A percentile compares a stretch with the other conserved stretches of the same genome.
phyloP scores from a whole-genome alignment of 2,797 vertebrate genomes.

The Momotus momota region DNA sequence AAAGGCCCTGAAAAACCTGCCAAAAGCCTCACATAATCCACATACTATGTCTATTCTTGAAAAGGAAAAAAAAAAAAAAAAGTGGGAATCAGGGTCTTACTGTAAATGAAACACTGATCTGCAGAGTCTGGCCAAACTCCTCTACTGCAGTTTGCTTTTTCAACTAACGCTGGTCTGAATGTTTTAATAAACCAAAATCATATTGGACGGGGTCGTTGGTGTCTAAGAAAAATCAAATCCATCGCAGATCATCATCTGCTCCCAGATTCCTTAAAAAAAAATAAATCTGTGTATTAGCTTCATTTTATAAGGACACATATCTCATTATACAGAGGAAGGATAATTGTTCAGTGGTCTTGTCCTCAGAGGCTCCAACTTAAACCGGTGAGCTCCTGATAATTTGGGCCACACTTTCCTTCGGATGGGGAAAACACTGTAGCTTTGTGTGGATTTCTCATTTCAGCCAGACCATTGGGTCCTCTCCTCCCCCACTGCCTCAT shows the following conservation, averaged over 20 bases:
- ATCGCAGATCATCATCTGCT: not conserved
- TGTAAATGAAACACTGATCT: conserved; percentile 45
- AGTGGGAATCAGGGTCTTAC: not conserved
- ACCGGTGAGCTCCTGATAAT: not conserved
- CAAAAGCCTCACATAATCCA: conserved; percentile 61
- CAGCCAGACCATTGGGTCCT: not conserved
- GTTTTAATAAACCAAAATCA: conserved; percentile 28
- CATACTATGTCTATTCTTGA: not conserved
- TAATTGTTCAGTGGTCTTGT: rapidly evolving
- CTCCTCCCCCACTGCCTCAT: rapidly evolving
- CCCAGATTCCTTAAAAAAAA: not conserved
- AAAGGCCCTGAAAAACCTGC: conserved; percentile 53
- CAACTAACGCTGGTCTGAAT: conserved; percentile 13
- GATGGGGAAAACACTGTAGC: not conserved
- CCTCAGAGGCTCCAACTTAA: not conserved
- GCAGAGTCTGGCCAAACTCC: conserved; percentile 39
- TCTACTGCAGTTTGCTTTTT: not conserved
- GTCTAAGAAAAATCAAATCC: not conserved
- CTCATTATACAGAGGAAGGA: not conserved
- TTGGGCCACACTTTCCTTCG: not conserved
- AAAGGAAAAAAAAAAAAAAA: not conserved
- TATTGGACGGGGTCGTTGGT: not conserved
- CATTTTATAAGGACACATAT: not conserved
- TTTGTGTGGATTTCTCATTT: not conserved
- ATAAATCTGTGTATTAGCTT: not conserved